Evolutionary conservation across 2,113 vertebrate species (phyloP).

Genomic region (Anhinga rufa): DNA sequence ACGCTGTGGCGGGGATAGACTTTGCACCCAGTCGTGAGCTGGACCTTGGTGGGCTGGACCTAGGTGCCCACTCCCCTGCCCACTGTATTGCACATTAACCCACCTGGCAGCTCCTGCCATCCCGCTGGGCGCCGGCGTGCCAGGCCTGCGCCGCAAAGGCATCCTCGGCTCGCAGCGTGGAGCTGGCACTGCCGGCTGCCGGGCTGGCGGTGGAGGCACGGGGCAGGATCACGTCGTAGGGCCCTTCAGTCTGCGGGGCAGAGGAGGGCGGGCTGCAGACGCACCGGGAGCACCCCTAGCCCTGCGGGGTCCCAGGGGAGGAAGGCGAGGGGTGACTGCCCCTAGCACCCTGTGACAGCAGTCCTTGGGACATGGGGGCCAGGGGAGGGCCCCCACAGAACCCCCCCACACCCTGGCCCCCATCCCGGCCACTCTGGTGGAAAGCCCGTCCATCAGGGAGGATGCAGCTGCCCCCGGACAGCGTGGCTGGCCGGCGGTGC

Average conservation of each 20-base stretch:
- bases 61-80: not conserved
- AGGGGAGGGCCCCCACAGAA: not conserved
- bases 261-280: not conserved
- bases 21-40: not conserved
- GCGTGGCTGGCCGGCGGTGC: not conserved
- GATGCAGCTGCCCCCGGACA: rapidly evolving
- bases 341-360: not conserved
- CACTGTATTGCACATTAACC: conserved; percentile 29
- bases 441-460: not conserved
- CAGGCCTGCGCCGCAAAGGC: conserved; percentile 33
- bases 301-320: rapidly evolving
- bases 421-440: rapidly evolving
- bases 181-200: conserved; percentile 70
- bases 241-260: conserved; percentile 54
- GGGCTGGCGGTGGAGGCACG: conserved; percentile 78
- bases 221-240: conserved; percentile 82
- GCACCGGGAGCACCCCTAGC: not conserved
- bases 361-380: not conserved
- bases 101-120: conserved; percentile 68
- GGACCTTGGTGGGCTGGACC: not conserved
- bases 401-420: not conserved
- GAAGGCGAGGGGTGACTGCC: not conserved
- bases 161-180: conserved; percentile 73
- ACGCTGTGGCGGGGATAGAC: not conserved
- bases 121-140: conserved; percentile 14